Evolutionary conservation across 1,140 invertebrate genomes (phyloP).

Genomic region (Philotrypesis tridentata): DNA sequence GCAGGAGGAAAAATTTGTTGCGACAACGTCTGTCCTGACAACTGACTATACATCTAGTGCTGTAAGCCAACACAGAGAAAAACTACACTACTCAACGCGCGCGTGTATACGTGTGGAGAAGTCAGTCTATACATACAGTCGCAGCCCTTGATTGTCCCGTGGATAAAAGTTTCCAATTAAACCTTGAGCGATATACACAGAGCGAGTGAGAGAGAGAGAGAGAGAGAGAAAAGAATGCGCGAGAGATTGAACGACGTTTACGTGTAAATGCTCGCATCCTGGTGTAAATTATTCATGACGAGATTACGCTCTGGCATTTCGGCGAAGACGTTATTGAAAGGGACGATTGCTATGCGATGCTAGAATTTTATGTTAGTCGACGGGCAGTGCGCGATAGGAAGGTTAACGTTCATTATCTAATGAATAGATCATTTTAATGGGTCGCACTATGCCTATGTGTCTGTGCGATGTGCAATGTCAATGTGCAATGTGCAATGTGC

Average conservation of each 20-base stretch:
- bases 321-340: not conserved
- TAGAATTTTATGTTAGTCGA: not conserved
- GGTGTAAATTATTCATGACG: slow-evolving; percentile 41
- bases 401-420: not conserved
- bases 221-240: not conserved
- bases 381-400: not conserved
- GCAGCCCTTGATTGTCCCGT: not conserved
- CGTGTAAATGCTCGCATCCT: slow-evolving; percentile 7
- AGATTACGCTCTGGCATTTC: slow-evolving; percentile 8
- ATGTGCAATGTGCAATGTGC: too few relatives aligned
- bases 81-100: too few relatives aligned
- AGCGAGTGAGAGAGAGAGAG: too few relatives aligned
- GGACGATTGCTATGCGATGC: not conserved
- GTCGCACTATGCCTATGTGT: not conserved
- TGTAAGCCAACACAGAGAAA: not conserved
- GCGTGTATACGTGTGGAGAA: not conserved
- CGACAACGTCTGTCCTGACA: not conserved
- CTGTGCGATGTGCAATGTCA: not conserved
- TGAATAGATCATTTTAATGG: not conserved
- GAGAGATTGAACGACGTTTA: slow-evolving; percentile 20
- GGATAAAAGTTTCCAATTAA: not conserved
- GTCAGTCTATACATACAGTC: not conserved
- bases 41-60: too few relatives aligned
- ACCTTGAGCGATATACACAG: not conserved
- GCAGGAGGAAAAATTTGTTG: not conserved